Evolutionary conservation across 1,140 invertebrate species (phyloP).

Genomic region (Cryptotermes secundus): DNA sequence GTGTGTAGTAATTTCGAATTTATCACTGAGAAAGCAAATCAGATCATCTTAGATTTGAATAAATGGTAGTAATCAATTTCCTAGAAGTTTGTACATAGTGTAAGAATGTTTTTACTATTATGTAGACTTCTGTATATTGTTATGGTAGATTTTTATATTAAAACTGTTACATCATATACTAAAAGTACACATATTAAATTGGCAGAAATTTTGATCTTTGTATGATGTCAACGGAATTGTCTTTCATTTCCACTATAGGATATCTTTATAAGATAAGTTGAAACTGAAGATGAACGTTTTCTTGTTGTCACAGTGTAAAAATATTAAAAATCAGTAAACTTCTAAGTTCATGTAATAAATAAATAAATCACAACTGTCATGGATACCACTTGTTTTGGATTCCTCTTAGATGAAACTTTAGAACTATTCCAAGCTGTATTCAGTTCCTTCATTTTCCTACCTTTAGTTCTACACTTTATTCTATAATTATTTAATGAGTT

Average conservation of each 20-base stretch:
- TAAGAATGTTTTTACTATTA: neutral
- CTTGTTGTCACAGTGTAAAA: neutral
- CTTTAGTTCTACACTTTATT: too few relatives aligned
- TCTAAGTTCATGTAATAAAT: neutral
- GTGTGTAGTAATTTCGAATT: too few relatives aligned
- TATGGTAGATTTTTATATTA: neutral
- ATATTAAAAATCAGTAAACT: neutral
- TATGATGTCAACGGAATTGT: neutral
- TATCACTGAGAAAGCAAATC: neutral
- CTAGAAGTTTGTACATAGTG: neutral
- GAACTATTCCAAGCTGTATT: too few relatives aligned
- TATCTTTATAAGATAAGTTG: neutral
- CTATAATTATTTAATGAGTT: too few relatives aligned
- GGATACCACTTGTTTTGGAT: too few relatives aligned
- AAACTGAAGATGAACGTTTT: neutral
- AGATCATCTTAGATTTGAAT: neutral
- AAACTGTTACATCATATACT: neutral
- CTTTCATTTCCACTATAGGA: neutral
- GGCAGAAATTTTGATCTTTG: neutral
- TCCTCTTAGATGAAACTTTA: too few relatives aligned
- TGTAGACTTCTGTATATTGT: neutral
- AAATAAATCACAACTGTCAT: neutral
- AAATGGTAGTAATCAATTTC: neutral
- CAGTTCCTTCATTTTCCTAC: too few relatives aligned
- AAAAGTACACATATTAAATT: neutral